Conservation (phyloP, 2,113 vertebrate species). For the Pungitius pungitius region DNA sequence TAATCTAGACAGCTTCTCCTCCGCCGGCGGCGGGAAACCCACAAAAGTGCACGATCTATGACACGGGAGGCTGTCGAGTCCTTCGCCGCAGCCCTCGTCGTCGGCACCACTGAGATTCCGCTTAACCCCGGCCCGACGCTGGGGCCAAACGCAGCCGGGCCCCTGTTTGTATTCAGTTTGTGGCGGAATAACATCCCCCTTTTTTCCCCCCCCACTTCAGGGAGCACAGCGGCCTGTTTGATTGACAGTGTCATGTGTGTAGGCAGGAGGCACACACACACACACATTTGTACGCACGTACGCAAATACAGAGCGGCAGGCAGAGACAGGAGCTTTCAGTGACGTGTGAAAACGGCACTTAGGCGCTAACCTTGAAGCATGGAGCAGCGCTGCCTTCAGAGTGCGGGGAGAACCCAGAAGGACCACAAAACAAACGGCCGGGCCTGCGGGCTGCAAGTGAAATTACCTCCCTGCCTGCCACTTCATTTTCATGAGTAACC, state of each 20-base stretch:
- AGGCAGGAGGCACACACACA: no score
- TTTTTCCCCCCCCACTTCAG: constrained; percentile 54
- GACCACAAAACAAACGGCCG: constrained; percentile 74
- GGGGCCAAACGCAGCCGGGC: constrained; percentile 22
- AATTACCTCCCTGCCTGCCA: constrained; percentile 68
- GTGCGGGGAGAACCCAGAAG: constrained; percentile 65
- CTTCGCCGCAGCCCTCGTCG: constrained; percentile 25
- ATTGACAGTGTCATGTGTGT: constrained; percentile 45
- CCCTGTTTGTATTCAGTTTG: constrained; percentile 51
- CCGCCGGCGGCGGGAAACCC: neutral
- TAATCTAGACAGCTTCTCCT: constrained; percentile 17
- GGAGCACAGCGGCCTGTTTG: constrained; percentile 49
- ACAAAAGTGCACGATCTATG: constrained; percentile 37
- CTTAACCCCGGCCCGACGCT: constrained; percentile 1
- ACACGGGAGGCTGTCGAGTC: constrained; percentile 6
- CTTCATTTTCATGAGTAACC: constrained; percentile 73
- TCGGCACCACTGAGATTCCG: constrained; percentile 27
- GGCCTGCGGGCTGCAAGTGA: constrained; percentile 65
- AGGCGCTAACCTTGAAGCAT: constrained; percentile 75
- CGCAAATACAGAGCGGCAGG: constrained; percentile 24
- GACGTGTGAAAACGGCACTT: constrained; percentile 72
- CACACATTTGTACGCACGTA: no score
- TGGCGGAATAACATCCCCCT: constrained; percentile 47
- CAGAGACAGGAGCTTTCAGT: constrained; percentile 64
- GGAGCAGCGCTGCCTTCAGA: constrained; percentile 62